Base-by-base conservation (phyloP, 2,113 vertebrate genomes). In the Phrynocephalus versicolor region DNA sequence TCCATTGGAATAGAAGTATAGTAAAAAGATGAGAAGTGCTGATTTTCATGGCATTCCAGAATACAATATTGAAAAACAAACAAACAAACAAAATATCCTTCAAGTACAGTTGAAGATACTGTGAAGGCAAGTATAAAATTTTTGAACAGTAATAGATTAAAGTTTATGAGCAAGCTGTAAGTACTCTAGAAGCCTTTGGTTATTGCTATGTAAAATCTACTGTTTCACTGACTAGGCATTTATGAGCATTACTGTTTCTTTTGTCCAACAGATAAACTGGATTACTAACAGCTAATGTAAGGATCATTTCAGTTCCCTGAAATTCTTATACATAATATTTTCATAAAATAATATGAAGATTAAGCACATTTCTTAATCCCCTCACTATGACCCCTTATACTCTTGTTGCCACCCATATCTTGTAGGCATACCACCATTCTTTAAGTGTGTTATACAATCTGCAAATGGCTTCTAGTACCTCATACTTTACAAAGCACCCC, bases 151-250 rank as follows among this genome's bases (percentile, higher is more conserved):
- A 83, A 90, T 79, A 2, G 19, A 78, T 70, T 65, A 67, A 2
- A 76, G 82, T 91, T 86, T 83, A 83, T 39, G 84, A 92, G 90
- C 85, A 87, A 94, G 90, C 91, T 90, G 88, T 87, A 84, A 91
- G 92, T 84, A 86, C 39, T 87, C 14, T 78, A 89, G 33, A 87
- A 78, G 41, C n/a, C 65, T 57, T 83, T 23, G 33, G 57, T 15
- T 71, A 23, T 15, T 70, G 10, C 21, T 81, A 7, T 45, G 35
- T 13, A 64, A 73, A 79, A 85, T 60, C 45, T 10, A 88, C 19
- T 86, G 30, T 88, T 13, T 62, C 75, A 13, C 35, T 85, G 16
- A 3, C 12, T 35, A 77, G 55, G 74, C 90, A 85, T 79, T 82
- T 86, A 4, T 86, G 78, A 71, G 3, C 2, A 41, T 12, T 82